Base-by-base conservation (phyloP, 1,140 invertebrate species). In the Dolichoris vasculosae region DNA sequence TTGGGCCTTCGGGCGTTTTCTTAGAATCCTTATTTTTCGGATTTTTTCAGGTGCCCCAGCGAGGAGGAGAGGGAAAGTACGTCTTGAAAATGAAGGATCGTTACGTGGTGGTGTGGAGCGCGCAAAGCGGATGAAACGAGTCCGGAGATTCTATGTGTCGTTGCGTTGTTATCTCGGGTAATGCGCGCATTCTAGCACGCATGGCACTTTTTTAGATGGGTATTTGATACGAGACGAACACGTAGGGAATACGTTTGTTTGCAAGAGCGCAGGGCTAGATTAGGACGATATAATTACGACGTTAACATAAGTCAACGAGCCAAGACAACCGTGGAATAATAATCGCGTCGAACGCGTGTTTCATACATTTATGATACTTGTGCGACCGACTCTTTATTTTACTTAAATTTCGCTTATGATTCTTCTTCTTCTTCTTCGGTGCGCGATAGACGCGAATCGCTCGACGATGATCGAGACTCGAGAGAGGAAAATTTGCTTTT, bases 271-370 rank as follows among this genome's bases (percentile, higher is more conserved):
- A 89, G 89, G 89, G 89, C 90, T 91, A 93, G 93, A 93, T 93
- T 92, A 93, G 91, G 90, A 92, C 92, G 92, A 93, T 93, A 93
- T 93, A 93, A 93, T 93, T 93, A 92, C 91, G 89, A 89, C 90
- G 93, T 93, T 93, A 93, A 93, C 93, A 93, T 93, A 93, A 93
- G 92, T 93, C 92, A 92, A 89, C 91, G 91, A 88, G 90, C 90
- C 90, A 86, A 88, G 89, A 92, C 92, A 88, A 55, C 88, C 88
- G 87, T 87, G 89, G 93, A 93, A 93, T 93, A 93, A 89, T 92
- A 93, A 93, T 93, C 87, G 90, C 90, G 90, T 90, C 90, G 89
- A 92, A 93, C 90, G 92, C 91, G 88, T 91, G 91, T 91, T 90
- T 87, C 85, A 80, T 80, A 88, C 84, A 71, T 82, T 84, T 86